phyloP scores from a whole-genome alignment of 2,888 invertebrate genomes.

The Lepidochrysops patricia region DNA sequence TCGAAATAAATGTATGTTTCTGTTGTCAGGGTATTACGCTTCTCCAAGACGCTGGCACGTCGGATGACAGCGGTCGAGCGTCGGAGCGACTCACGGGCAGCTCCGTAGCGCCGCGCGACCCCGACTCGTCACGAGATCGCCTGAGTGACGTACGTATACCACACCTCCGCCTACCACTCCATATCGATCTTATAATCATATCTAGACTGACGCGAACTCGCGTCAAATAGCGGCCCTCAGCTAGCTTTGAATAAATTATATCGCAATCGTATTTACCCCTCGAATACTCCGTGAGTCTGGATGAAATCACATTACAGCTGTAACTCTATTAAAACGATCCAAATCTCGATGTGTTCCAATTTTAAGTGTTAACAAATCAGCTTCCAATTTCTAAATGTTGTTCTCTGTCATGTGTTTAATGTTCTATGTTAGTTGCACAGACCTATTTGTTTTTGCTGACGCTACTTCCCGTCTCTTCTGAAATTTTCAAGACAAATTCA shows the following conservation, averaged over 20 bases:
- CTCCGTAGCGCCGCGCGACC: slow-evolving; percentile 83
- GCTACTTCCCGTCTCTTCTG: slow-evolving; percentile 47
- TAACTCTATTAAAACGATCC: neutral
- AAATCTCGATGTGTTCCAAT: neutral
- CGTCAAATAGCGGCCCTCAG: neutral
- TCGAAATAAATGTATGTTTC: slow-evolving; percentile 11
- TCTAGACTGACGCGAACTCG: neutral
- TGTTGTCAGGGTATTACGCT: slow-evolving; percentile 80
- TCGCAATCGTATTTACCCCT: neutral
- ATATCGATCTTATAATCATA: neutral
- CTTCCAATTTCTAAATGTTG: slow-evolving; percentile 21
- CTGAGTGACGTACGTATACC: slow-evolving; percentile 86
- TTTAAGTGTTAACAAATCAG: neutral
- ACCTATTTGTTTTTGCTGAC: slow-evolving; percentile 12
- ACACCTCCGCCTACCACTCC: slow-evolving; percentile 12
- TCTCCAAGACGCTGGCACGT: slow-evolving; percentile 86
- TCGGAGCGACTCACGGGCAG: slow-evolving; percentile 86
- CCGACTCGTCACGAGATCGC: slow-evolving; percentile 88
- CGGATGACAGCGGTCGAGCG: slow-evolving; percentile 88
- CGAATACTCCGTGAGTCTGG: neutral
- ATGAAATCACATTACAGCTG: neutral
- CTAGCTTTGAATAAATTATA: neutral
- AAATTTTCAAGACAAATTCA: slow-evolving; percentile 13
- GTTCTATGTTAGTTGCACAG: slow-evolving; percentile 18
- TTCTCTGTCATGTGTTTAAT: slow-evolving; percentile 18